Base-by-base conservation (phyloP, 2,888 invertebrate species). In the Pocota personata region DNA sequence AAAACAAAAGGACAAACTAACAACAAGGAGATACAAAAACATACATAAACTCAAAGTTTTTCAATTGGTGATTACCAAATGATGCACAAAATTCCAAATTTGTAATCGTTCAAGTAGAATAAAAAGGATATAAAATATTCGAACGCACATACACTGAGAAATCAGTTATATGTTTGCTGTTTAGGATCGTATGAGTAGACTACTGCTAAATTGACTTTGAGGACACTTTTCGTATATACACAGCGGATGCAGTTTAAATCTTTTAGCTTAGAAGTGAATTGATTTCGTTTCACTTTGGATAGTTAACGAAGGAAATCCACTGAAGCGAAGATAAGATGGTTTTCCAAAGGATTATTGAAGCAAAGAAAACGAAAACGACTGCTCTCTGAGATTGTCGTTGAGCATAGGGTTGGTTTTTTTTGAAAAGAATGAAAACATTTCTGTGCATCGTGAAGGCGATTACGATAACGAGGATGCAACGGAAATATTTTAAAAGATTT, bases 51-150 rank as follows among this genome's bases (percentile, higher is more conserved):
- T 27, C 37, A 40, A 35, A 73, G 52, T 14, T 19, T 12, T 30
- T 52, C 37, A 19, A 43, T 19, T 14, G n/a, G 32, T 58, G 67
- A 60, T 52, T 62, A 76, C 55, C 76, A 86, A 86, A 86, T 82
- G 82, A 86, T 82, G 86, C 77, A 82, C 37, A 67, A 76, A 82
- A 86, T 86, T 86, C 67, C 55, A 67, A 86, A 82, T 72, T 82
- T 72, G 50, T 62, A 55, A 57, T 50, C 72, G 64, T 46, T 67
- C 86, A 67, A 72, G 82, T 48, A 55, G 66, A 86, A 82, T 62
- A 27, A 46, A 55, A 60, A 48, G 76, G 76, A 82, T 76, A 66
- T 73, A 66, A 46, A 76, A 66, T 80, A 66, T 80, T 75, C 64
- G 69, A 55, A 71, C 12, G 71, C 40, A 77, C 43, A 16, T 19